Base-by-base conservation (phyloP, 2,888 invertebrate genomes). In the Epirrita christyi region DNA sequence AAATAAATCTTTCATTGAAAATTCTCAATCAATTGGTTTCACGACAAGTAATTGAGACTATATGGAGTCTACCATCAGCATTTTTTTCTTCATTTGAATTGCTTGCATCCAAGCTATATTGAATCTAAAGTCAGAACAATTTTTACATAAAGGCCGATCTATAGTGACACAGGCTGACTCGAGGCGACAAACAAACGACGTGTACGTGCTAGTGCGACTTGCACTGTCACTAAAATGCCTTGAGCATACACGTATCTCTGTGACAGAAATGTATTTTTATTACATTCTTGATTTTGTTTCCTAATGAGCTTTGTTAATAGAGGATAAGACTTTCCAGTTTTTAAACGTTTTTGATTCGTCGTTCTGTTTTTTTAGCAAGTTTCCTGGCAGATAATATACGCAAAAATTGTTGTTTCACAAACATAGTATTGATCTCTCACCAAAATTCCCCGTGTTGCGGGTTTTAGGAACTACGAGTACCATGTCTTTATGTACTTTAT, bases 211-310 rank as follows among this genome's bases (percentile, higher is more conserved):
- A 52, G 29, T 32, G 45, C 40, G 34, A 45, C 41, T 34, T 36
- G 36, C 14, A 28, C 27, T 46, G 34, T 42, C 15, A 34, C 38
- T 38, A 32, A 34, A 54, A 54, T 41, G 53, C 53, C 53, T 41
- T 54, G 53, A 54, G 53, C 53, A 40, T 21, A 46, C 45, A 44
- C 32, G 40, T 36, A 29, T 36, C 15, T 42, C 27, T 42, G 46
- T 54, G 53, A 53, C 52, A 46, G 38, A 32, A 50, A 50, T 57
- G 58, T 44, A 59, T 41, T 51, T 55, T 28, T 55, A 64, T 68
- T 64, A 58, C 68, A 63, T 56, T 59, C 38, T 51, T 44, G 14
- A 34, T 44, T 41, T 15, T n/a, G 29, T 37, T 36, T 15, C 15
- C 6, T 46, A 40, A 53, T 45, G 34, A 45, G 8, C 27, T 36